Percentiles rank a stretch among this genome's conserved stretches.
Evolutionary conservation across 1,140 invertebrate species (phyloP).

Genomic region (Drosophila setifemur): DNA sequence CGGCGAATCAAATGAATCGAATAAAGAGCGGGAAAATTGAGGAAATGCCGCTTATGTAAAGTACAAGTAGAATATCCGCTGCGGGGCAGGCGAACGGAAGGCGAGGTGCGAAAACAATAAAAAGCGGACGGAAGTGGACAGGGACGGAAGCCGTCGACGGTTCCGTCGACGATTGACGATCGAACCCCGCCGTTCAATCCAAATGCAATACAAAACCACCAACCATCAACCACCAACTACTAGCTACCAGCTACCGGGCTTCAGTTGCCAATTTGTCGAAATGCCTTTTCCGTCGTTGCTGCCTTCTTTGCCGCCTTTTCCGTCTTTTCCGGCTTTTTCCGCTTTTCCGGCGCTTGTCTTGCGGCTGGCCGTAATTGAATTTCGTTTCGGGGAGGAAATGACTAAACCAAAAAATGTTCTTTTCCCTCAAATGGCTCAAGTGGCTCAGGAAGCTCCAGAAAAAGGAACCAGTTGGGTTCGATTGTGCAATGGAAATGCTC

Average conservation of each 20-base stretch:
- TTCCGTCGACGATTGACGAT: slow-evolving; percentile 28
- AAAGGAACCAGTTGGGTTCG: neutral
- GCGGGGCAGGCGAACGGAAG: slow-evolving; percentile 46
- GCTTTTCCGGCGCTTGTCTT: slow-evolving; percentile 23
- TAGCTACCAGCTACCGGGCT: slow-evolving; percentile 30
- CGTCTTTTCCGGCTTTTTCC: slow-evolving; percentile 52
- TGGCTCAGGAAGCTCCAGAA: slow-evolving; percentile 30
- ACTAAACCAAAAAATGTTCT: slow-evolving; percentile 59
- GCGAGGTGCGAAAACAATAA: slow-evolving; percentile 77
- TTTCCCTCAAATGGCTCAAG: slow-evolving; percentile 30
- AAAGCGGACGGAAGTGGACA: slow-evolving; percentile 62
- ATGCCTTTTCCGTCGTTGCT: slow-evolving; percentile 36
- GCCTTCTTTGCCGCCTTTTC: too few relatives aligned
- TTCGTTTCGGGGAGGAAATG: slow-evolving; percentile 62
- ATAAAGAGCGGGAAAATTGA: slow-evolving; percentile 65
- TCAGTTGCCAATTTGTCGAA: slow-evolving; percentile 67
- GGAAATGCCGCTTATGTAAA: slow-evolving; percentile 77
- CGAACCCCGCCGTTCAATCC: neutral
- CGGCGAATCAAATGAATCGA: slow-evolving; percentile 32
- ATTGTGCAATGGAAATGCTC: slow-evolving; percentile 46
- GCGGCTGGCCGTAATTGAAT: slow-evolving; percentile 34
- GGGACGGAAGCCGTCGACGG: slow-evolving; percentile 40
- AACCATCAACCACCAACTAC: slow-evolving; percentile 1
- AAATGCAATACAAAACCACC: neutral
- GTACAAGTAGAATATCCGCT: slow-evolving; percentile 79